Evolutionary conservation across 2,797 vertebrate species (phyloP).

Genomic region (Eulemur albifrons): DNA sequence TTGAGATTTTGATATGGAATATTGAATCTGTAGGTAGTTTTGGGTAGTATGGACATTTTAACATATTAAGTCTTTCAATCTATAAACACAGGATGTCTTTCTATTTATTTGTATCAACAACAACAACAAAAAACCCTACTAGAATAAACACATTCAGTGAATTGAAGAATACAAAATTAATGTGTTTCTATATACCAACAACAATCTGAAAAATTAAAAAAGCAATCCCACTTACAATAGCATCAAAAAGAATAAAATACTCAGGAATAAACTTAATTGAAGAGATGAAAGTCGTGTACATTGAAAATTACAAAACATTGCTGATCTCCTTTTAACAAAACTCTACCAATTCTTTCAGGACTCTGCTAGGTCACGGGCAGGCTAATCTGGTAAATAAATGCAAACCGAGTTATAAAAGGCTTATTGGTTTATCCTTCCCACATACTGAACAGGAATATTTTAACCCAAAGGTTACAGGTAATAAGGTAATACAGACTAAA

Average conservation of each 20-base stretch:
- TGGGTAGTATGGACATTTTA: not conserved
- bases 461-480: not conserved
- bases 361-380: not conserved
- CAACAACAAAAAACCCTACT: not conserved
- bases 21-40: not conserved
- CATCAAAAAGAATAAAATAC: not conserved
- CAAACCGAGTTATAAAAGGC: not conserved
- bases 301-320: not conserved
- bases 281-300: not conserved
- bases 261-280: not conserved
- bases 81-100: not conserved
- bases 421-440: not conserved
- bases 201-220: not conserved
- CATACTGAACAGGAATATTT: not conserved
- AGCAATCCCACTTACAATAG: not conserved
- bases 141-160: not conserved
- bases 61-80: not conserved
- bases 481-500: not conserved
- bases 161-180: not conserved
- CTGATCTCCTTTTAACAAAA: not conserved
- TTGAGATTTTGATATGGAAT: not conserved
- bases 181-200: not conserved
- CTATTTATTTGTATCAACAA: not conserved
- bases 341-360: not conserved
- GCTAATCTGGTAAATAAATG: not conserved